Evolutionary conservation across 2,888 invertebrate species (phyloP).

Genomic region (Oxycera nigricornis): DNA sequence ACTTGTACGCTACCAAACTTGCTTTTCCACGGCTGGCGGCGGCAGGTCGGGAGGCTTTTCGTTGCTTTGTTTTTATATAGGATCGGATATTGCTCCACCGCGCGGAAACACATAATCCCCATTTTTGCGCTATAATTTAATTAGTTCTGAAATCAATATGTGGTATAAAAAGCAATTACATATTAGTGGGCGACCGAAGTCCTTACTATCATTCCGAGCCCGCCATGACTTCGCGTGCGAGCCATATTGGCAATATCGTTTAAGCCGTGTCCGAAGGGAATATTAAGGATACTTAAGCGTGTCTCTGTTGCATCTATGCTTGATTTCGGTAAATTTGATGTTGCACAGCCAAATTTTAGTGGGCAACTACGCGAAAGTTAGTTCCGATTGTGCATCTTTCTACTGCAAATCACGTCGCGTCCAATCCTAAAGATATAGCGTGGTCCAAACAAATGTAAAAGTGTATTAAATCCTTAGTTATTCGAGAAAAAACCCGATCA

Average conservation of each 20-base stretch:
- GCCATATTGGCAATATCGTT: constrained; percentile 24
- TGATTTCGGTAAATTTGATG: too few relatives aligned
- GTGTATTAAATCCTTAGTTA: too few relatives aligned
- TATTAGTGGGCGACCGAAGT: constrained; percentile 9
- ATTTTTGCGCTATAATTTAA: constrained; percentile 35
- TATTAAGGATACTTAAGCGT: neutral
- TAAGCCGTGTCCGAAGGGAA: constrained; percentile 22
- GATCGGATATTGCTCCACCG: constrained; percentile 17
- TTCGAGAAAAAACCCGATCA: too few relatives aligned
- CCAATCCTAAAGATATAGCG: too few relatives aligned
- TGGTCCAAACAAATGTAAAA: too few relatives aligned
- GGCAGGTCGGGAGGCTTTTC: neutral
- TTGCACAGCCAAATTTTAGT: too few relatives aligned
- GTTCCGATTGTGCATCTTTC: too few relatives aligned
- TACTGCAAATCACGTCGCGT: too few relatives aligned
- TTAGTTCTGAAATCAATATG: constrained; percentile 36
- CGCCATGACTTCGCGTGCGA: constrained; percentile 20
- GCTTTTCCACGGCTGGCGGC: neutral
- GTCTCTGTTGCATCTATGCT: neutral
- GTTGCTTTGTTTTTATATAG: neutral
- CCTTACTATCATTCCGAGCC: constrained; percentile 30
- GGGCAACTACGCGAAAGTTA: too few relatives aligned
- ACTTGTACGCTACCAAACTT: neutral
- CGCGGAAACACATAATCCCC: constrained; percentile 37
- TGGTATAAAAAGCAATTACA: constrained; percentile 36